A percentile compares a stretch with the other conserved stretches of the same genome.
phyloP scores from a whole-genome alignment of 2,888 invertebrate species.

The Cremastinae sp. region DNA sequence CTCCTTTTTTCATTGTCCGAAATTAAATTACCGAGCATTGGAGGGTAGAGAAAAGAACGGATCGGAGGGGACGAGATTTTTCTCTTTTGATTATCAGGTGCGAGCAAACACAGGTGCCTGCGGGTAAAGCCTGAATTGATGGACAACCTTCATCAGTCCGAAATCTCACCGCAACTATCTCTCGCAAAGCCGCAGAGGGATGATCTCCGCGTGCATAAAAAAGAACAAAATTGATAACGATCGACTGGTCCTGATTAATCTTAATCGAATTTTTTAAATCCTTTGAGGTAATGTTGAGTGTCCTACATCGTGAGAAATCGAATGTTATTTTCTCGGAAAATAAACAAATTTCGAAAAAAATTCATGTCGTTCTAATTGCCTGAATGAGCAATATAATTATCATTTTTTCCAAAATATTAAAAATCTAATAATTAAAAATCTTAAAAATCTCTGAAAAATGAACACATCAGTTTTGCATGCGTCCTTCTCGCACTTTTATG shows the following conservation, averaged over 20 bases:
- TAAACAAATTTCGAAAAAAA: no score
- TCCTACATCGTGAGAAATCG: no score
- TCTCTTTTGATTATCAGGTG: conserved; percentile 75
- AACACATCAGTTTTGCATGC: no score
- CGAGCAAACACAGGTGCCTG: conserved; percentile 78
- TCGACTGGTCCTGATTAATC: not conserved
- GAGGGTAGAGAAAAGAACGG: conserved; percentile 1
- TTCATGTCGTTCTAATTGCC: no score
- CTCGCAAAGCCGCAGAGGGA: conserved; percentile 24
- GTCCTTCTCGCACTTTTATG: no score
- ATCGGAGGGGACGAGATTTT: conserved; percentile 36
- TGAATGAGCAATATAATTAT: no score
- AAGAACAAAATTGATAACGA: not conserved
- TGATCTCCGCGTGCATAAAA: conserved; percentile 6
- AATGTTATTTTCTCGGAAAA: no score
- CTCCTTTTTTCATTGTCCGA: conserved; percentile 40
- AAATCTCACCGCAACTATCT: conserved; percentile 48
- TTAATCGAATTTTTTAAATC: no score
- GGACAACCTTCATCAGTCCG: conserved; percentile 7
- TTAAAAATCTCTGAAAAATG: no score
- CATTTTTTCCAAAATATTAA: no score
- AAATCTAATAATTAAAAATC: no score
- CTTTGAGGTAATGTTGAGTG: no score
- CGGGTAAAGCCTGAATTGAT: conserved; percentile 24
- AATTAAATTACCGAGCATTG: conserved; percentile 48